phyloP scores from a whole-genome alignment of 2,888 invertebrate species.

The Caenorhabditis angaria region DNA sequence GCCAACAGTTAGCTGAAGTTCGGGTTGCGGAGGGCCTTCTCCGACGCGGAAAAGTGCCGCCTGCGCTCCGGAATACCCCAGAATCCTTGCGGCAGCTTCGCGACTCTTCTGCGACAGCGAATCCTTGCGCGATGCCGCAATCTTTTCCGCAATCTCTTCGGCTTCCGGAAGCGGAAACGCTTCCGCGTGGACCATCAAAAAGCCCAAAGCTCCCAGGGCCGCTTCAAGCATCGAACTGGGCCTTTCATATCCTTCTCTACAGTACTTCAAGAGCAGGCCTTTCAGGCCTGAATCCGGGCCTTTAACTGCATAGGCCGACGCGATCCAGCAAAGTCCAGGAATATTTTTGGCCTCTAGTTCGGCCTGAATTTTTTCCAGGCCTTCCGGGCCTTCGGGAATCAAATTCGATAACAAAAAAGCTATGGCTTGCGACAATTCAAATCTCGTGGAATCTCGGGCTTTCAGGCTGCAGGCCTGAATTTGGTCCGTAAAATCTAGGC shows the following conservation, averaged over 20 bases:
- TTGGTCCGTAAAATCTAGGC: conserved; percentile 9
- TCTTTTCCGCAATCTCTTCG: conserved; percentile 45
- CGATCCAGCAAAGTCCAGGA: conserved; percentile 31
- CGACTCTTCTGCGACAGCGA: conserved; percentile 41
- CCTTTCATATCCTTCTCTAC: conserved; percentile 32
- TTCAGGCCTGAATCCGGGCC: neutral
- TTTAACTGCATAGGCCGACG: conserved; percentile 11
- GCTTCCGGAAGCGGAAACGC: neutral
- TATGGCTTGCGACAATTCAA: conserved; percentile 25
- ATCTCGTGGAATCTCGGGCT: conserved; percentile 28
- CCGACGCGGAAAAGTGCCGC: conserved; percentile 48
- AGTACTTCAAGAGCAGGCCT: neutral
- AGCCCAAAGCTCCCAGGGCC: conserved; percentile 28
- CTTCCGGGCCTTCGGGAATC: conserved; percentile 3
- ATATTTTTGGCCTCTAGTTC: conserved; percentile 17
- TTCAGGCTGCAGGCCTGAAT: conserved; percentile 18
- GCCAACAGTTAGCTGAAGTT: conserved; percentile 59
- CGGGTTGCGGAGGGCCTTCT: conserved; percentile 60
- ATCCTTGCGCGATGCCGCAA: conserved; percentile 53
- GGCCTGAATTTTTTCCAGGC: neutral
- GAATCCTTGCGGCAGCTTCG: conserved; percentile 37
- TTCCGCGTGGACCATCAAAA: conserved; percentile 16
- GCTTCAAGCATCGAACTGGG: conserved; percentile 39
- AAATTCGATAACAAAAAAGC: conserved; percentile 19
- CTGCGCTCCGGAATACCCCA: too few species aligned